Evolutionary conservation across 2,797 vertebrate species (phyloP).

Genomic region (Lycodopsis pacificus): DNA sequence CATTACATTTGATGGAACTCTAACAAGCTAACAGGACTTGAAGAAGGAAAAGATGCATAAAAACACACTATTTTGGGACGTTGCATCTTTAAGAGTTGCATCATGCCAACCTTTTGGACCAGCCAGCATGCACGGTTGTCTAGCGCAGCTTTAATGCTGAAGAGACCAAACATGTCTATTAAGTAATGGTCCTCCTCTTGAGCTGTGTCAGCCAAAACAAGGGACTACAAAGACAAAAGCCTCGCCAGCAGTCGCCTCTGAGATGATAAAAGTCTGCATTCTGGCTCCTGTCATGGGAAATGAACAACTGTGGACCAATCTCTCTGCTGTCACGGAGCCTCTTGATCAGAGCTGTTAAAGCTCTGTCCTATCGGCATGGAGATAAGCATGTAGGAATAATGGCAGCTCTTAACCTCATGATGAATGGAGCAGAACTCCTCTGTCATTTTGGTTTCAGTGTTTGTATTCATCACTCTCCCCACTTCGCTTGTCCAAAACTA

Average conservation of each 20-base stretch:
- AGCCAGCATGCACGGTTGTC: not conserved
- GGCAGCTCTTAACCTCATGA: constrained; percentile 18
- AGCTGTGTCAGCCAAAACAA: constrained; percentile 38
- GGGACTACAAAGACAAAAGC: constrained; percentile 30
- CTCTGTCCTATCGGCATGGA: constrained; percentile 22
- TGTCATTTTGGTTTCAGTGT: constrained; percentile 32
- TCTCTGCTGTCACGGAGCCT: not conserved
- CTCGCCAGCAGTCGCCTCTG: constrained; percentile 43
- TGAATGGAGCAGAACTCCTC: constrained; percentile 30
- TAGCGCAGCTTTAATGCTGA: not conserved
- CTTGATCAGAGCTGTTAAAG: constrained; percentile 2
- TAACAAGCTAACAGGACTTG: not conserved
- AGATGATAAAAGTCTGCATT: constrained; percentile 45
- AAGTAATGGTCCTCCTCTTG: constrained; percentile 17
- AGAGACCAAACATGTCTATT: constrained; percentile 14
- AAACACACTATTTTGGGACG: constrained; percentile 14
- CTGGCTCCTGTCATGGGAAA: constrained; percentile 24
- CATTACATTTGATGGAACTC: not conserved
- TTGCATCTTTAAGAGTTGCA: constrained; percentile 10
- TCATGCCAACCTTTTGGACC: constrained; percentile 11
- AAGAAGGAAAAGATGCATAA: not conserved
- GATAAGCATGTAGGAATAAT: constrained; percentile 39
- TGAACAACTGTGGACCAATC: not conserved
- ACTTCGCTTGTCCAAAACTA: constrained; percentile 20
- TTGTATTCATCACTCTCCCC: constrained; percentile 13